These are phyloP conservation scores for Manduca sexta DNA, from an alignment of 1,140 invertebrate genomes.

Conservation along the genomic window DNA sequence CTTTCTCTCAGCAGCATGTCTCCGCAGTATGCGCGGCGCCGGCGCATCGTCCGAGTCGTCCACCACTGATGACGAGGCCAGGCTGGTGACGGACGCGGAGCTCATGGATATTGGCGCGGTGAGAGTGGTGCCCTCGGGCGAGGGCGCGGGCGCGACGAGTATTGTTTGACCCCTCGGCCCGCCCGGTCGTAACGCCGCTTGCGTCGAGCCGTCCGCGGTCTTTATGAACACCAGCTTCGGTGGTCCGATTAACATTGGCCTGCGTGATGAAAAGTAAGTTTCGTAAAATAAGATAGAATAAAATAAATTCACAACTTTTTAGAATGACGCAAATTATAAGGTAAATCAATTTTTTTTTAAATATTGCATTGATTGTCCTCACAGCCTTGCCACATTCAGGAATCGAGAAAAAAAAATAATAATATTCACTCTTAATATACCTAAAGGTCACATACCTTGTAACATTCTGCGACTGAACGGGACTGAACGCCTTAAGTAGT, in stretches of 20 bases:
- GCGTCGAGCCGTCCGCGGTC: conserved; percentile 52
- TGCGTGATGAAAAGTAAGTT: too few relatives aligned
- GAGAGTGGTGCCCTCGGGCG: conserved; percentile 12
- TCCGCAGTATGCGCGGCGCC: conserved; percentile 37
- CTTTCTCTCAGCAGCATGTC: conserved; percentile 51
- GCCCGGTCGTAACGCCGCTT: conserved; percentile 45
- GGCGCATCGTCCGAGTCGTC: conserved; percentile 49
- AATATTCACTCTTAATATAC: too few relatives aligned
- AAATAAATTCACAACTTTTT: too few relatives aligned
- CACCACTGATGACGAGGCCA: conserved; percentile 15
- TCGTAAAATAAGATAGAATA: too few relatives aligned
- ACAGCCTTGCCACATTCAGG: too few relatives aligned
- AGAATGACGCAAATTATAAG: too few relatives aligned
- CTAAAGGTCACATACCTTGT: too few relatives aligned
- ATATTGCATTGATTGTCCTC: too few relatives aligned
- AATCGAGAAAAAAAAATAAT: too few relatives aligned
- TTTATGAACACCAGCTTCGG: conserved; percentile 71
- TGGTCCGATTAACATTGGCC: conserved; percentile 69
- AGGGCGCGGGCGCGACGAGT: conserved; percentile 50
- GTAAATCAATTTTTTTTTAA: too few relatives aligned
- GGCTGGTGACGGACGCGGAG: conserved; percentile 9
- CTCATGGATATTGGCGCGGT: not conserved
- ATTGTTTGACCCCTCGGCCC: conserved; percentile 66
- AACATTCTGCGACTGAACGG: conserved; percentile 42
- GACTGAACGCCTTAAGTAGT: conserved; percentile 58